These are phyloP conservation scores for Bothrops jararaca DNA, from an alignment of 2,113 vertebrate species.

Conservation along the genomic window DNA sequence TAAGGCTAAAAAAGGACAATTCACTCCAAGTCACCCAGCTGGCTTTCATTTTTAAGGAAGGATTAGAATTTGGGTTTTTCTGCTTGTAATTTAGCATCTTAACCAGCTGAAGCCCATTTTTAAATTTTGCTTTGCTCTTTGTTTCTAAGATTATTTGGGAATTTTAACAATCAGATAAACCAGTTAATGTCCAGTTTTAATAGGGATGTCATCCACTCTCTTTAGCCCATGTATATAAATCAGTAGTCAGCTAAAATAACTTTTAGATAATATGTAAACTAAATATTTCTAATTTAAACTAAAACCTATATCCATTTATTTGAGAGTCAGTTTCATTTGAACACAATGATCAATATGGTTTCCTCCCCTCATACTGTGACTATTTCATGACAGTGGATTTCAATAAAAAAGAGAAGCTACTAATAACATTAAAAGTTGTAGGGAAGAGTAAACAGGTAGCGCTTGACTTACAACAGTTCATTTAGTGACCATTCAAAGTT, in stretches of 20 bases:
- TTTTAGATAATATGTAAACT: neutral
- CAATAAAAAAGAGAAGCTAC: constrained; percentile 5
- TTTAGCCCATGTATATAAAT: neutral
- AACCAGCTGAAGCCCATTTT: neutral
- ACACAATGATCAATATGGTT: neutral
- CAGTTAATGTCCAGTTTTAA: neutral
- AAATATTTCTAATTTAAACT: neutral
- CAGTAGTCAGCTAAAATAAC: neutral
- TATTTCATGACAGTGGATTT: neutral
- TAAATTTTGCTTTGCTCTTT: neutral
- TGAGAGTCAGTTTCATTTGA: neutral
- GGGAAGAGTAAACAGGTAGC: neutral
- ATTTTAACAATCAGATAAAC: neutral
- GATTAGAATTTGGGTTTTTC: neutral
- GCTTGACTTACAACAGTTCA: neutral
- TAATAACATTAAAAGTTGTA: neutral
- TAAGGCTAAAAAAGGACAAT: neutral
- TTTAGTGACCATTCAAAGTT: neutral
- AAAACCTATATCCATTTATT: neutral
- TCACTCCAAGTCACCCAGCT: neutral
- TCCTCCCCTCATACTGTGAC: neutral
- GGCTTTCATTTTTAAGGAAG: neutral
- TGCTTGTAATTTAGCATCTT: neutral
- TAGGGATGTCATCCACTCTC: neutral
- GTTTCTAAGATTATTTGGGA: neutral